These are phyloP conservation scores for Tapirus terrestris DNA, from an alignment of 2,113 vertebrate species.

Conservation along the genomic window DNA sequence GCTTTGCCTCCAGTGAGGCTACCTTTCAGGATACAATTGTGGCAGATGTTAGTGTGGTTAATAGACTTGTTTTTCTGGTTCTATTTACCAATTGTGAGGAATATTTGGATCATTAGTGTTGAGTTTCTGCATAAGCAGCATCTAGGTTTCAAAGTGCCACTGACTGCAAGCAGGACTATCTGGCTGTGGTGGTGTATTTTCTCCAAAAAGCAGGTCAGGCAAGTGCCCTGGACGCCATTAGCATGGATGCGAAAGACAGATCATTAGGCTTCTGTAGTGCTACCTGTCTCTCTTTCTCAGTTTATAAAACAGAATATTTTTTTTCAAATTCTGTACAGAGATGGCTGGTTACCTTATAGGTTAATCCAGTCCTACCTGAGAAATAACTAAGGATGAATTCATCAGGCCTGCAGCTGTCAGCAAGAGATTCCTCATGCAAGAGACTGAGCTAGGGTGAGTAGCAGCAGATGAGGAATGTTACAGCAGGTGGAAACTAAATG, in stretches of 20 bases:
- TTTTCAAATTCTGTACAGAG: background rate
- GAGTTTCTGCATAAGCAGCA: background rate
- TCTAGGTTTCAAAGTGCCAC: background rate
- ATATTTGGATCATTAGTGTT: background rate
- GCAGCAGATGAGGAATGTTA: background rate
- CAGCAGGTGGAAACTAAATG: background rate
- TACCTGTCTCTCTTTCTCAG: background rate
- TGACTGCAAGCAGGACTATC: background rate
- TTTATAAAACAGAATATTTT: background rate
- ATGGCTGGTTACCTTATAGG: background rate
- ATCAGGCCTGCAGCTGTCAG: background rate
- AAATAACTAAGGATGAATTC: slow-evolving; percentile 23
- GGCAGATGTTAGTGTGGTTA: slow-evolving; percentile 55
- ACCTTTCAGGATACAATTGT: slow-evolving; percentile 47
- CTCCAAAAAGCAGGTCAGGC: background rate
- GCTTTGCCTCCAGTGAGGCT: slow-evolving; percentile 32
- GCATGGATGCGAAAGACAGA: background rate
- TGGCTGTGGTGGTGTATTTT: background rate
- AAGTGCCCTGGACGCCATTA: background rate
- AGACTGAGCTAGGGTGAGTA: background rate
- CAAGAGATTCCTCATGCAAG: background rate
- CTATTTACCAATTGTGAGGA: slow-evolving; percentile 40
- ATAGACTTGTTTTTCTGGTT: slow-evolving; percentile 41
- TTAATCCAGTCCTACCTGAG: background rate
- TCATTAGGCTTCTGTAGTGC: background rate